Evolutionary conservation across 2,113 vertebrate genomes (phyloP).

Genomic region (Narcine bancroftii): DNA sequence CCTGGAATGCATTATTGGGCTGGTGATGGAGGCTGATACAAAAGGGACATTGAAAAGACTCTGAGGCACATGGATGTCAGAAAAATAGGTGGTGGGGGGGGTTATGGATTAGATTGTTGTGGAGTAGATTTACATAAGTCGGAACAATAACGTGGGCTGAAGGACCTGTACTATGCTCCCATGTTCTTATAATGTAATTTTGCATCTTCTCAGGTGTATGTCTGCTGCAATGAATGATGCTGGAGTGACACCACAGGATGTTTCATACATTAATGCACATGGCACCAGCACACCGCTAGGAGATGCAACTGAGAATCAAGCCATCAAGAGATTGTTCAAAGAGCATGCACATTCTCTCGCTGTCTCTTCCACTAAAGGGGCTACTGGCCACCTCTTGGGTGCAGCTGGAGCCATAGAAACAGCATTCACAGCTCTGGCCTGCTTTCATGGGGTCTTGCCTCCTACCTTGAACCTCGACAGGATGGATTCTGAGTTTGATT

Average conservation of each 20-base stretch:
- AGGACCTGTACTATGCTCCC: too few species aligned
- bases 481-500: conserved; percentile 76
- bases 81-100: too few species aligned
- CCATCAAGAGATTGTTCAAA: conserved; percentile 80
- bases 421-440: conserved; percentile 80
- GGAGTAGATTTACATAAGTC: too few species aligned
- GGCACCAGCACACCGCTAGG: conserved; percentile 89
- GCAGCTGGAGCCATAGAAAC: conserved; percentile 85
- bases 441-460: conserved; percentile 73
- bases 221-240: conserved; percentile 77
- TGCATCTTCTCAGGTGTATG: conserved; percentile 71
- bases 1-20: too few species aligned
- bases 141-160: too few species aligned
- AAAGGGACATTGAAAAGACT: too few species aligned
- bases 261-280: conserved; percentile 87
- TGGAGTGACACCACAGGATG: conserved; percentile 59
- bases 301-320: conserved; percentile 86
- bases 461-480: conserved; percentile 85
- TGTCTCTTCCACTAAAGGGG: conserved; percentile 90
- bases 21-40: too few species aligned
- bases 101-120: too few species aligned
- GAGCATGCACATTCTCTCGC: conserved; percentile 57
- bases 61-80: too few species aligned
- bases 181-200: not conserved
- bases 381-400: conserved; percentile 86